Evolutionary conservation across 2,113 vertebrate genomes (phyloP).

Genomic region (Penelope pileata): DNA sequence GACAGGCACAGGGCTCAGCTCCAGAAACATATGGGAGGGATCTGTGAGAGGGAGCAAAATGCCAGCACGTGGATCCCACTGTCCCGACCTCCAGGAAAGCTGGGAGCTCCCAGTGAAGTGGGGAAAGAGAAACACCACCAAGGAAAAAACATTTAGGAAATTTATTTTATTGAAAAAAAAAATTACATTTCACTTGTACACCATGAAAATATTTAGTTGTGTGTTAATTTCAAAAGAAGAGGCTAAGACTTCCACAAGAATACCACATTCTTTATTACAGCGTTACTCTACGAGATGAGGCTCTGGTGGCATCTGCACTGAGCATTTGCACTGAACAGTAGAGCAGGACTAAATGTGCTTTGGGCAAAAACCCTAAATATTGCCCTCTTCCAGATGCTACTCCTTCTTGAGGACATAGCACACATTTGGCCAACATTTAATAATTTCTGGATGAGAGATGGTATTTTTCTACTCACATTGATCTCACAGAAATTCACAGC

Average conservation of each 20-base stretch:
- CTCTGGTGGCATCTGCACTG: slow-evolving; percentile 55
- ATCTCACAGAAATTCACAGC: background rate
- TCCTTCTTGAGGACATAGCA: background rate
- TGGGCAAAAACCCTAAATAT: slow-evolving; percentile 62
- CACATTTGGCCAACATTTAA: background rate
- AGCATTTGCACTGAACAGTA: slow-evolving; percentile 29
- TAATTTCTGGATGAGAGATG: background rate
- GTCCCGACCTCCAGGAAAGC: background rate
- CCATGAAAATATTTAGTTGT: slow-evolving; percentile 57
- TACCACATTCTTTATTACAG: slow-evolving; percentile 54
- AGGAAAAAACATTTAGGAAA: background rate
- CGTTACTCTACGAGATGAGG: slow-evolving; percentile 37
- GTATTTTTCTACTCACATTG: background rate
- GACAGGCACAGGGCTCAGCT: background rate
- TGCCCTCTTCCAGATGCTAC: slow-evolving; percentile 48
- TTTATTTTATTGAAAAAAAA: slow-evolving; percentile 60
- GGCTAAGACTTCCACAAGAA: slow-evolving; percentile 61
- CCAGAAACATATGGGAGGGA: accelerated
- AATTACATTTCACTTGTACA: slow-evolving; percentile 61
- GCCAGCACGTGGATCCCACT: accelerated
- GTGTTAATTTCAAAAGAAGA: slow-evolving; percentile 46
- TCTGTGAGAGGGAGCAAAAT: background rate
- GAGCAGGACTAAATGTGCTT: slow-evolving; percentile 61
- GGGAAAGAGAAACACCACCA: background rate
- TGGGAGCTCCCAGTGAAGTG: background rate